Evolutionary conservation across 2,113 vertebrate genomes (phyloP).

Genomic region (Clupea harengus): DNA sequence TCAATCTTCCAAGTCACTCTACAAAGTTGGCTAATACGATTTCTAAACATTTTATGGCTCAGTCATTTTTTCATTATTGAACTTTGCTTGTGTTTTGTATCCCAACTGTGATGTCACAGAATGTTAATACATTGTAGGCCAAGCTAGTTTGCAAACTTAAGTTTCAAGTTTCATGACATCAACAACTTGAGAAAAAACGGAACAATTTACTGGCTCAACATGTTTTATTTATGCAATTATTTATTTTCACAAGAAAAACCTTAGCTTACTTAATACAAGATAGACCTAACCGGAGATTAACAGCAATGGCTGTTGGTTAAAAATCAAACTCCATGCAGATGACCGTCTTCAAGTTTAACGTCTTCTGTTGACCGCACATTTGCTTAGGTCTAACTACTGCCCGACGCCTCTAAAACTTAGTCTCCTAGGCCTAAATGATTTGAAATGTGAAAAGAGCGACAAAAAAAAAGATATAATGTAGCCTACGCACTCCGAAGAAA

Average conservation of each 20-base stretch:
- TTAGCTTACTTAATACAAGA: neutral
- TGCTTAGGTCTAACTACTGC: neutral
- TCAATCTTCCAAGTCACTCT: neutral
- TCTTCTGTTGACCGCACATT: neutral
- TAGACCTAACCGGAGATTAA: neutral
- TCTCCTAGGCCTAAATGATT: neutral
- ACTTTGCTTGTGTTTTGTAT: neutral
- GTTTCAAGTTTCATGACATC: too few relatives aligned
- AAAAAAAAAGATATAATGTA: neutral
- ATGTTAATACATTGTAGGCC: neutral
- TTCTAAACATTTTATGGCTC: neutral
- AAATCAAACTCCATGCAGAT: neutral
- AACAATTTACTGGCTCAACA: neutral
- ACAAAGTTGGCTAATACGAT: neutral
- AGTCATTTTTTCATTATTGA: neutral
- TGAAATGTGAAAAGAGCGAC: neutral
- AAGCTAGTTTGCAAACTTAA: too few relatives aligned
- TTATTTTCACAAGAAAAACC: neutral
- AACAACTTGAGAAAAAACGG: neutral
- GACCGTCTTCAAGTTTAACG: neutral
- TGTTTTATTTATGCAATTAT: slow-evolving; percentile 5
- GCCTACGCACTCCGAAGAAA: neutral
- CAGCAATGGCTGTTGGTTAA: neutral
- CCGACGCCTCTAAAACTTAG: too few relatives aligned
- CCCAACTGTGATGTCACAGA: too few relatives aligned